Base-by-base conservation (phyloP, 2,888 invertebrate genomes). In the Entomobrya proxima region DNA sequence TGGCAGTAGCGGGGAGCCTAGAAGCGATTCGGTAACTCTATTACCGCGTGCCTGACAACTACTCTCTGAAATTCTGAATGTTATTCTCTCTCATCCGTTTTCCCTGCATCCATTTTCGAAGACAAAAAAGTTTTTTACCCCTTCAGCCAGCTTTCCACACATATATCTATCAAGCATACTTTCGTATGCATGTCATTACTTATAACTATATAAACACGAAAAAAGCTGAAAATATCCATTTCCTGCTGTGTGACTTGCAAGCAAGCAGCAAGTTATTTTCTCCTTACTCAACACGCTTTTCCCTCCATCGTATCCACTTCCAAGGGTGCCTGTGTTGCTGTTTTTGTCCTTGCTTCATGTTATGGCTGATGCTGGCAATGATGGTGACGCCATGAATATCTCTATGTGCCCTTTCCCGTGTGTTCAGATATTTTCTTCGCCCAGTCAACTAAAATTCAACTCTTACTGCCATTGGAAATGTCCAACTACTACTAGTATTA, bases 191-290 rank as follows among this genome's bases (percentile, higher is more conserved):
- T 52, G 52, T 37, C 50, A 64, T 35, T 55, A 44, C 61, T 30
- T 64, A 77, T 40, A 58, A 40, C 24, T 47, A 44, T 44, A 74
- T 74, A 76, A 75, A 84, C 58, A 74, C n/a, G 75, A 67, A 76
- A 84, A 84, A 75, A 76, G 32, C 77, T 69, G 83, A 77, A 84
- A 77, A 77, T 84, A 84, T 77, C 77, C 77, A 77, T 84, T 84
- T 84, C 83, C 83, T 84, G 77, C 83, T 84, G 83, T 55, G 76
- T 84, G 76, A 76, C 77, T 77, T 69, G 77, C 77, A 69, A 58
- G 55, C 58, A 67, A 61, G 52, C 69, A 76, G 52, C 27, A 18
- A 52, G 52, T 37, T 74, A 13, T 74, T 74, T 52, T 75, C 58
- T 55, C 77, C 69, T 55, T 58, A 69, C 77, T 84, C 77, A 67